Evolutionary conservation across 2,888 invertebrate genomes (phyloP), one percentile per base, ranked within the genome.

Genomic region (Strigamia crassipes): DNA sequence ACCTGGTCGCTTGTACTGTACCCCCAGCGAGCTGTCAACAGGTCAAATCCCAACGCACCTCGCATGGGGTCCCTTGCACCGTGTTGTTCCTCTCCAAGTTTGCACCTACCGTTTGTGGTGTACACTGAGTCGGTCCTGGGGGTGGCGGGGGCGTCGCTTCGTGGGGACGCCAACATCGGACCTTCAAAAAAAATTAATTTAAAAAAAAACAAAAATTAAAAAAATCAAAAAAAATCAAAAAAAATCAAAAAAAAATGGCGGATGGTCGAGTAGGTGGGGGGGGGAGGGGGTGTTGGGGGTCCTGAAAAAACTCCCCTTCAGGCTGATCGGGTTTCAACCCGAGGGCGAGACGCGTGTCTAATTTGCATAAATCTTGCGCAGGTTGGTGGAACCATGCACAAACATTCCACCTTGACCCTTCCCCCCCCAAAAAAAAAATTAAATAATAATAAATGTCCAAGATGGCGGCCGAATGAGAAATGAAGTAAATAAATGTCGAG

Each of bases 71-170:
- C 73, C 27, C 73, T 27, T 73, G 73, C 73, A 31, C 5, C 21
- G 31, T 18, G 78, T 38, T 77, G n/a, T 15, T 15, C n/a, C 18
- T 27, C 78, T 38, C 9, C 34, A 77, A 23, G 56, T 18, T 56
- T 56, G 56, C 41, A 51, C 81, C 61, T 66, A 81, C 81, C 66
- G 81, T 81, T 81, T 81, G 81, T 38, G 81, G 81, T 9, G 81
- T 81, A 61, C 81, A 81, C 66, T 81, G 81, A 31, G 81, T 81
- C n/a, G 81, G 81, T 18, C 81, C 81, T 12, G 61, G 81, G 15
- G 81, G 61, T 12, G 81, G 81, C 10, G 66, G 81, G 0, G 80
- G 80, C 51, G 80, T 80, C 15, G 80, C 80, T 51, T 81, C 81
- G 34, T 81, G 81, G 2, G 66, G 81, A 21, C 66, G 81, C 81